These are phyloP conservation scores for Drosophila pectinifera DNA, from an alignment of 1,140 invertebrate species.

Conservation along the genomic window DNA sequence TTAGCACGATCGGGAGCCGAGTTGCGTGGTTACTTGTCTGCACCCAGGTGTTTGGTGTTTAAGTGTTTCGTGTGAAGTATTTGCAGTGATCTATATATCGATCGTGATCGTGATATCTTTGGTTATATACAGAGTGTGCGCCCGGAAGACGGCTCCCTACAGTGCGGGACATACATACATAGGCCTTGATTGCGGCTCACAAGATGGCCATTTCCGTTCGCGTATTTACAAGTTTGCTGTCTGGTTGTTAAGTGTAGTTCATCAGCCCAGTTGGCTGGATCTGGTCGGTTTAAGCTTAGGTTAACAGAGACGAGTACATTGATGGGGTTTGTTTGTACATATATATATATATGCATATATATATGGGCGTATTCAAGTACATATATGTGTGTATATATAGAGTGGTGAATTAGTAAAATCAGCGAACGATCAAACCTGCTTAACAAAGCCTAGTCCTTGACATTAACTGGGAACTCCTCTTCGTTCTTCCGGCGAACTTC, in stretches of 20 bases:
- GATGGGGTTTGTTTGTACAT: constrained; percentile 15
- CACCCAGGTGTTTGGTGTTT: constrained; percentile 32
- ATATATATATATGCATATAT: constrained; percentile 36
- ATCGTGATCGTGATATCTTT: constrained; percentile 9
- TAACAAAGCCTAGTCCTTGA: constrained; percentile 57
- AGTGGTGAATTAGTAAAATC: constrained; percentile 76
- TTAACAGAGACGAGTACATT: constrained; percentile 55
- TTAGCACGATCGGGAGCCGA: constrained; percentile 29
- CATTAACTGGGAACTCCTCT: constrained; percentile 42
- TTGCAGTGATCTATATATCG: constrained; percentile 3
- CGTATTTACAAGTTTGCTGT: constrained; percentile 59
- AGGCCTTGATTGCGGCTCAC: too few species aligned
- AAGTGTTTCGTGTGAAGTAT: constrained; percentile 30
- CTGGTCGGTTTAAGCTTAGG: constrained; percentile 20
- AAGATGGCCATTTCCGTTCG: constrained; percentile 52
- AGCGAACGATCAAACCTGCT: constrained; percentile 77
- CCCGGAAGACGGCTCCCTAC: constrained; percentile 24
- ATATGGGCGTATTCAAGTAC: constrained; percentile 28
- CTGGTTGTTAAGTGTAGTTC: constrained; percentile 31
- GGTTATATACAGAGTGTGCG: constrained; percentile 53
- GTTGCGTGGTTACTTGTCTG: constrained; percentile 8
- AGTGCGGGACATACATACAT: constrained; percentile 38
- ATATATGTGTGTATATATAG: constrained; percentile 19
- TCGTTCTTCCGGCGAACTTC: neutral
- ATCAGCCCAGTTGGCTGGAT: constrained; percentile 3